A percentile compares a stretch with the other conserved stretches of the same genome.
Evolutionary conservation across 2,797 vertebrate genomes (phyloP).

Genomic region (Tauraco hartlaubi): DNA sequence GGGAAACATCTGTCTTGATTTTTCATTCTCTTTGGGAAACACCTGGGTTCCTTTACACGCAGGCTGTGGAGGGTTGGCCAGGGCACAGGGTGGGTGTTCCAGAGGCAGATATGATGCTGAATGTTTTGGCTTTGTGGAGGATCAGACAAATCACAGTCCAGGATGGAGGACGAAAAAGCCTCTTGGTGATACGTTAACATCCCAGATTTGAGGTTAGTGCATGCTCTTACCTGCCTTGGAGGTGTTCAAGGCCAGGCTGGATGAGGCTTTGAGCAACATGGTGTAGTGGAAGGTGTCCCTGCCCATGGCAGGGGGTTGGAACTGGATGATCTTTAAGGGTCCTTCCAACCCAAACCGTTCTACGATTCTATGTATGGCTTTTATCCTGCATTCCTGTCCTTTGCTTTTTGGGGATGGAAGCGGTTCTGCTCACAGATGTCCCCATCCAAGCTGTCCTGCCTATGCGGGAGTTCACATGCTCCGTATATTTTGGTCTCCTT

Average conservation of each 20-base stretch:
- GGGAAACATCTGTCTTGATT: not conserved
- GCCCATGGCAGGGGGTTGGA: too few species aligned
- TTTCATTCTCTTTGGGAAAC: not conserved
- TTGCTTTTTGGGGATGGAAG: not conserved
- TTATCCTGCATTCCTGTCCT: not conserved
- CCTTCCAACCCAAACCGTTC: too few species aligned
- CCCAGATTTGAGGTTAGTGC: not conserved
- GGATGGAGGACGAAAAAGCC: not conserved
- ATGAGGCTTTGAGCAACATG: too few species aligned
- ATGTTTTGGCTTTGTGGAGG: not conserved
- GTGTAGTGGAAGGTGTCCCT: too few species aligned
- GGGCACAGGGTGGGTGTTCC: not conserved
- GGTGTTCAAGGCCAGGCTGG: too few species aligned
- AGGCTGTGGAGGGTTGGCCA: not conserved
- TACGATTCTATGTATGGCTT: not conserved
- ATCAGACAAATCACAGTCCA: not conserved
- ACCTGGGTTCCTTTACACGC: not conserved
- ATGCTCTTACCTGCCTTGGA: not conserved
- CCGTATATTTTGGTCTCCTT: accelerated
- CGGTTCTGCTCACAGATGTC: not conserved
- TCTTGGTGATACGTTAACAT: not conserved
- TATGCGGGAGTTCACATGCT: not conserved
- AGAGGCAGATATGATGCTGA: not conserved
- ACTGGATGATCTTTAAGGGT: too few species aligned
- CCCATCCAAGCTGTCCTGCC: not conserved